These are phyloP conservation scores for Myrmophylax atrothorax DNA, from an alignment of 2,113 vertebrate species.

Conservation along the genomic window DNA sequence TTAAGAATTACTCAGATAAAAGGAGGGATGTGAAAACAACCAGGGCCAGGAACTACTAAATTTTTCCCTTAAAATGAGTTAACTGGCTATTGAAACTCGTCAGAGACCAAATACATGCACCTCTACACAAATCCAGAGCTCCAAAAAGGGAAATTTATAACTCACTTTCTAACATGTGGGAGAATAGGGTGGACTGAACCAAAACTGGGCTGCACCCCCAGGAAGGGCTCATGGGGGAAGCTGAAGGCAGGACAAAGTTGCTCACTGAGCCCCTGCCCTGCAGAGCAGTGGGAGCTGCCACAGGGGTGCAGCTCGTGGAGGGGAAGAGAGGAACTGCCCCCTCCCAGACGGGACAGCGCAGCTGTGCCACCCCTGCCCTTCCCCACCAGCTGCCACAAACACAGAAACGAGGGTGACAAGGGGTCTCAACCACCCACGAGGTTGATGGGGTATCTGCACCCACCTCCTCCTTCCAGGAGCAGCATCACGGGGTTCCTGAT, in stretches of 20 bases:
- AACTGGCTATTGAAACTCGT: not conserved
- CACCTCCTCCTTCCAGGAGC: not conserved
- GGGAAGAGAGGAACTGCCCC: not conserved
- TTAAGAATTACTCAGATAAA: constrained; percentile 15
- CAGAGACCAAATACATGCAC: not conserved
- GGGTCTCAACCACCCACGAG: not conserved
- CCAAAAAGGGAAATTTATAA: not conserved
- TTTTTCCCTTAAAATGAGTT: not conserved
- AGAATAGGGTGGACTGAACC: accelerated
- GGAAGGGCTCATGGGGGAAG: not conserved
- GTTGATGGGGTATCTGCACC: not conserved
- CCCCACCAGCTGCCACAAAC: not conserved
- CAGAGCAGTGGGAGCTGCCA: too few species aligned
- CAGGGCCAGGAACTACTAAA: not conserved
- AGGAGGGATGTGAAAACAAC: not conserved
- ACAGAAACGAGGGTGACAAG: too few species aligned
- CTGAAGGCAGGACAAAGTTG: not conserved
- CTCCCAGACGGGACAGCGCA: not conserved
- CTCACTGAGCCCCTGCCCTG: not conserved
- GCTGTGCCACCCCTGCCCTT: not conserved
- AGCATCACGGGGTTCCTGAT: accelerated
- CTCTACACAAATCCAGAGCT: not conserved
- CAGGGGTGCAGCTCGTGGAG: not conserved
- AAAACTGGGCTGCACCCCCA: not conserved
- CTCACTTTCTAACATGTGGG: not conserved